Conservation (phyloP, 2,113 vertebrate species). For the Tenrec ecaudatus region DNA sequence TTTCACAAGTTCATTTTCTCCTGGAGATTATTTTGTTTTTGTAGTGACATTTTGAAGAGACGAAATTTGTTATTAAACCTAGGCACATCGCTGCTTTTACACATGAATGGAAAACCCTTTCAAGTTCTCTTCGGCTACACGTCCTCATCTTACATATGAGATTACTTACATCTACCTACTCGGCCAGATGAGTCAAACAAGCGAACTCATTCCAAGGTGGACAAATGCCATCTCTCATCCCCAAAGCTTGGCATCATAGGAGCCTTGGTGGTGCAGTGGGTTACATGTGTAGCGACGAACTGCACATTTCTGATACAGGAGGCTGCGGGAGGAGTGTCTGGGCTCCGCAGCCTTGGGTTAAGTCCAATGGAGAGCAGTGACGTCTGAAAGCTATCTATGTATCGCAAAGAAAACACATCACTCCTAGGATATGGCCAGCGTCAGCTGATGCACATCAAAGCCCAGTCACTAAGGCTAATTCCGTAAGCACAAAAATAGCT, state of each 20-base stretch:
- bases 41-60: background rate
- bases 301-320: too few species aligned
- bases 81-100: background rate
- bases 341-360: background rate
- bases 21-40: background rate
- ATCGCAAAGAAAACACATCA: background rate
- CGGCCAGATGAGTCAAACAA: background rate
- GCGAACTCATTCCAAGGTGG: too few species aligned
- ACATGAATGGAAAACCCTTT: background rate
- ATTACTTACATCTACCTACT: background rate
- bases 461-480: background rate
- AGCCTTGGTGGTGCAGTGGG: too few species aligned
- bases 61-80: background rate
- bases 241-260: background rate
- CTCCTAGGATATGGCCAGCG: rapidly evolving
- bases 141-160: background rate
- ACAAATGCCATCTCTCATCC: background rate
- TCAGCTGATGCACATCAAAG: too few species aligned
- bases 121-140: background rate
- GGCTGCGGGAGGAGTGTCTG: background rate
- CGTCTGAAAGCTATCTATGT: background rate
- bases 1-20: background rate
- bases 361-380: background rate
- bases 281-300: too few species aligned
- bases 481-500: background rate